Conservation (phyloP, 1,140 invertebrate genomes). For the Pomacea maculata region DNA sequence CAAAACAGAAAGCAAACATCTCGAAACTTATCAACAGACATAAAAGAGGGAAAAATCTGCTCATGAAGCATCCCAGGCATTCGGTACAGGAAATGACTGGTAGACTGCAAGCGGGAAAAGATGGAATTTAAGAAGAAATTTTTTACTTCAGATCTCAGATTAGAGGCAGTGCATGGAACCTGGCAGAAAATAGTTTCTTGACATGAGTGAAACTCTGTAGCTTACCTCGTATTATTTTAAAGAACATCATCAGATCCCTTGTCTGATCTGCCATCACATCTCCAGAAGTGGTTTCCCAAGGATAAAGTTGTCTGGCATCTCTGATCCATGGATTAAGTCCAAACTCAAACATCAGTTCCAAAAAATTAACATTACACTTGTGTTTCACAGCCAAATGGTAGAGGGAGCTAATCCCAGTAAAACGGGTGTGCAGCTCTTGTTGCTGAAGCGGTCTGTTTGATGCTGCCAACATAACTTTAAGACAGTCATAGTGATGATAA, state of each 20-base stretch:
- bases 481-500: conserved; percentile 30
- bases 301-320: conserved; percentile 14
- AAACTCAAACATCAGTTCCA: conserved; percentile 30
- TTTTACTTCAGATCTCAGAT: no score
- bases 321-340: conserved; percentile 13
- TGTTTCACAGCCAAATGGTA: conserved; percentile 26
- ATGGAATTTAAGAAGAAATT: no score
- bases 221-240: conserved; percentile 14
- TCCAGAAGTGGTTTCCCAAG: conserved; percentile 17
- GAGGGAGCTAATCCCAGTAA: conserved; percentile 5
- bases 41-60: no score
- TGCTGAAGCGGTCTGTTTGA: neutral
- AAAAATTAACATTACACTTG: conserved; percentile 13
- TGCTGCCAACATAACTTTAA: conserved; percentile 21
- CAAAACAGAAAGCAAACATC: no score
- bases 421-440: neutral
- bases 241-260: neutral
- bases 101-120: no score
- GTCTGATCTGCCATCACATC: neutral
- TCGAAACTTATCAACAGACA: no score
- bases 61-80: no score
- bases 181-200: no score
- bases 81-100: no score
- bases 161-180: no score
- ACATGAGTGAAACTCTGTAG: neutral